Evolutionary conservation across 2,888 invertebrate genomes (phyloP).

Genomic region (Strigamia crassipes): DNA sequence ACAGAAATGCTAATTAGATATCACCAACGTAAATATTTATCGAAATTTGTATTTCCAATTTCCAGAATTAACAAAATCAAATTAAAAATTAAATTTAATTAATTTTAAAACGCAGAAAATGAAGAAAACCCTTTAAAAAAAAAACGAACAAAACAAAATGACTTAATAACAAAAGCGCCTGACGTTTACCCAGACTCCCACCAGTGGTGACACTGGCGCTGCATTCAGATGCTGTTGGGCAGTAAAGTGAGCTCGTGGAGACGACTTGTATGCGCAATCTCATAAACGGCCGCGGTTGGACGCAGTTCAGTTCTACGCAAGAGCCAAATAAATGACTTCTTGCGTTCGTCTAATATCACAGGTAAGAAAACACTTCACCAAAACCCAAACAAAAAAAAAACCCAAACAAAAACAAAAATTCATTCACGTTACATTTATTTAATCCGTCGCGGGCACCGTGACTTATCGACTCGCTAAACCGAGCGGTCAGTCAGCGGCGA

Average conservation of each 20-base stretch:
- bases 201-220: neutral
- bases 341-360: neutral
- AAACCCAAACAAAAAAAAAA: neutral
- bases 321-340: constrained; percentile 21
- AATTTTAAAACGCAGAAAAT: too few relatives aligned
- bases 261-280: constrained; percentile 25
- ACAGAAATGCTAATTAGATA: too few relatives aligned
- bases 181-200: neutral
- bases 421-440: neutral
- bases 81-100: too few relatives aligned
- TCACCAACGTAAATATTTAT: too few relatives aligned
- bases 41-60: too few relatives aligned
- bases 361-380: neutral
- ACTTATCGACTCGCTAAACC: neutral
- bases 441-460: neutral
- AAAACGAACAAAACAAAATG: too few relatives aligned
- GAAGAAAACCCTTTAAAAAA: too few relatives aligned
- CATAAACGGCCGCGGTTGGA: constrained; percentile 13
- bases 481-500: neutral
- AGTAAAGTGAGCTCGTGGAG: constrained; percentile 8
- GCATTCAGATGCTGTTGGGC: constrained; percentile 14
- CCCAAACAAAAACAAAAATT: neutral
- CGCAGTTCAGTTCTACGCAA: constrained; percentile 30
- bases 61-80: too few relatives aligned
- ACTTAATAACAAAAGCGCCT: neutral